Evolutionary conservation across 1,140 invertebrate species (phyloP).

Genomic region (Drosophila fuyamai): DNA sequence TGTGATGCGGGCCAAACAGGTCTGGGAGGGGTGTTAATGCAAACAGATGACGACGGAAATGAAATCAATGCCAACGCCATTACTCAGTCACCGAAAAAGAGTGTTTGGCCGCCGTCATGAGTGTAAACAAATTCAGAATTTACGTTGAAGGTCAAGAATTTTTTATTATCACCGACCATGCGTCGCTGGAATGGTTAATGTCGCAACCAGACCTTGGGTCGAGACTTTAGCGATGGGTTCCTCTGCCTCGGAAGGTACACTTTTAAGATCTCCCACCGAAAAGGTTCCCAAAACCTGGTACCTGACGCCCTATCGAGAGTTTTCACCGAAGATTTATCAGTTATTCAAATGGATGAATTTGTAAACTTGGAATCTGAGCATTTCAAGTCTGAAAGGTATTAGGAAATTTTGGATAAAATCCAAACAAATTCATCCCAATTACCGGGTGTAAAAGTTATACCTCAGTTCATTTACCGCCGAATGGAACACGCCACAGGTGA

Average conservation of each 20-base stretch:
- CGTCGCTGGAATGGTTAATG: not conserved
- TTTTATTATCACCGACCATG: constrained; percentile 1
- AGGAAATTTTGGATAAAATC: not conserved
- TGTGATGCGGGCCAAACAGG: constrained; percentile 14
- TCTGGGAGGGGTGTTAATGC: constrained; percentile 2
- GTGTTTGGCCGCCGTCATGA: constrained; percentile 1
- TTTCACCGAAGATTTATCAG: constrained; percentile 3
- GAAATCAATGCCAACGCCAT: constrained; percentile 7
- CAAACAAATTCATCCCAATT: not conserved
- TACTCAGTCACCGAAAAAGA: constrained; percentile 4
- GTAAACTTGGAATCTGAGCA: no score
- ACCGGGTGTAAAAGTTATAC: constrained; percentile 7
- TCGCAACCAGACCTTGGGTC: constrained; percentile 2
- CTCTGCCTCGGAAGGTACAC: constrained; percentile 2
- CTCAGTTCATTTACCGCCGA: not conserved
- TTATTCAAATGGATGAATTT: not conserved
- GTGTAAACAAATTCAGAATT: constrained; percentile 10
- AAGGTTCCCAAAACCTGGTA: constrained; percentile 5
- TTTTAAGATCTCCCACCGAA: not conserved
- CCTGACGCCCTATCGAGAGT: constrained; percentile 1
- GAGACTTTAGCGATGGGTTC: constrained; percentile 2
- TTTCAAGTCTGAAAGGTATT: not conserved
- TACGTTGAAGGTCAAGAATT: constrained; percentile 10
- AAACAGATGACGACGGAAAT: not conserved
- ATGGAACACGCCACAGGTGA: constrained; percentile 3